A percentile compares a stretch with the other conserved stretches of the same genome.
Evolutionary conservation across 35 echinoderm and acorn worm genomes (phyloP).

Genomic region (Anneissia japonica): DNA sequence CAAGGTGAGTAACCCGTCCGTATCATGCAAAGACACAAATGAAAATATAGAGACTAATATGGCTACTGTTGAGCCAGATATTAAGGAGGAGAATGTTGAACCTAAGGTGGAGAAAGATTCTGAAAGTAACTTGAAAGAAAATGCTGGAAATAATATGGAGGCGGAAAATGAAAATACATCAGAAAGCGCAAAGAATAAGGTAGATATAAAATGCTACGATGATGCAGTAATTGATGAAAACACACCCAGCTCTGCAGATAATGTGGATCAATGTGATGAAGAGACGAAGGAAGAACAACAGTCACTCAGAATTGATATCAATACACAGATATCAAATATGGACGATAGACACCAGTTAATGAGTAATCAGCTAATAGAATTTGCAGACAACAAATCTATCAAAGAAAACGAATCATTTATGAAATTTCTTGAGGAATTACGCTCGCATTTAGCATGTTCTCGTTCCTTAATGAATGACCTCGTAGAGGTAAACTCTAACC

Average conservation of each 20-base stretch:
- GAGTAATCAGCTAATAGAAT: not conserved
- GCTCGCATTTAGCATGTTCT: not conserved
- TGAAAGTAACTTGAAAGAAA: not conserved
- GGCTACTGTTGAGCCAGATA: not conserved
- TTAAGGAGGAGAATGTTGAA: not conserved
- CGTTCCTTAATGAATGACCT: not conserved
- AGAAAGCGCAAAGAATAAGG: not conserved
- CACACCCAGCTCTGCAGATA: not conserved
- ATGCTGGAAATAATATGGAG: not conserved
- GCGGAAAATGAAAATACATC: not conserved
- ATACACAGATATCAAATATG: not conserved
- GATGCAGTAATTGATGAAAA: not conserved
- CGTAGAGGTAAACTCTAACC: not conserved
- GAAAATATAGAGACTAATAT: not conserved
- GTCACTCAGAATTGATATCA: not conserved
- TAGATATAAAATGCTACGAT: not conserved
- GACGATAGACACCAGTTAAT: not conserved
- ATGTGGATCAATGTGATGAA: not conserved
- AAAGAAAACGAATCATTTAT: not conserved
- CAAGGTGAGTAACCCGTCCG: not conserved
- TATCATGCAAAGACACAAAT: not conserved
- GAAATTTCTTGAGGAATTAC: not conserved
- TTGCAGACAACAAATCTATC: not conserved
- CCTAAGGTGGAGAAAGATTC: not conserved
- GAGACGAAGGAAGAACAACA: not conserved